phyloP scores from a whole-genome alignment of 2,888 invertebrate genomes.

The Gandaritis pyraliata region DNA sequence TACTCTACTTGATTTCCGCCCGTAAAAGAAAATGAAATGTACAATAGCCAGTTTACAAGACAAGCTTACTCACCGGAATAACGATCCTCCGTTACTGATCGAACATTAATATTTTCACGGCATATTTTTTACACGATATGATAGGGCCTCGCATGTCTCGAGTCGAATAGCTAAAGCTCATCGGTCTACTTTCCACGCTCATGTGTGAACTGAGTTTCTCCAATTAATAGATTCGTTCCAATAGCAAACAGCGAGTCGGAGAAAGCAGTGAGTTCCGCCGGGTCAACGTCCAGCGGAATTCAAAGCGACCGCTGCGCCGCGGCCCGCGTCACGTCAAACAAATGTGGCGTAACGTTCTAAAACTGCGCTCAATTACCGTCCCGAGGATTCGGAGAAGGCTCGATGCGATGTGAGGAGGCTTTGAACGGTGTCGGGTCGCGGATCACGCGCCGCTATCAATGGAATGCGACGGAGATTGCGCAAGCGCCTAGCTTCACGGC shows the following conservation, averaged over 20 bases:
- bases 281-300: slow-evolving; percentile 81
- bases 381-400: slow-evolving; percentile 57
- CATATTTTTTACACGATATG: slow-evolving; percentile 26
- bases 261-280: slow-evolving; percentile 64
- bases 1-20: not conserved
- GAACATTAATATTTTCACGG: slow-evolving; percentile 32
- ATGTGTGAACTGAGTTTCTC: slow-evolving; percentile 84
- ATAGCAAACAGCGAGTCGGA: slow-evolving; percentile 81
- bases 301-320: slow-evolving; percentile 66
- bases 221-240: slow-evolving; percentile 85
- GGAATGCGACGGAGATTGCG: slow-evolving; percentile 82
- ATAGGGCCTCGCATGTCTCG: slow-evolving; percentile 42
- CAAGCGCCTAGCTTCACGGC: slow-evolving; percentile 72
- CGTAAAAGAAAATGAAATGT: not conserved
- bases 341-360: slow-evolving; percentile 81
- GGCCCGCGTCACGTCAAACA: slow-evolving; percentile 77
- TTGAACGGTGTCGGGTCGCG: slow-evolving; percentile 49
- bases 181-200: slow-evolving; percentile 80
- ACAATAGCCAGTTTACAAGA: not conserved
- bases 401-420: slow-evolving; percentile 34
- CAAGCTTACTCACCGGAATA: slow-evolving; percentile 17
- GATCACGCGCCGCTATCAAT: slow-evolving; percentile 76
- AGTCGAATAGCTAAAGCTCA: slow-evolving; percentile 60
- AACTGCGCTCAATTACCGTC: slow-evolving; percentile 72
- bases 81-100: slow-evolving; percentile 25